These are phyloP conservation scores for Ecdyonurus torrentis DNA, from an alignment of 2,888 invertebrate species.

Conservation along the genomic window DNA sequence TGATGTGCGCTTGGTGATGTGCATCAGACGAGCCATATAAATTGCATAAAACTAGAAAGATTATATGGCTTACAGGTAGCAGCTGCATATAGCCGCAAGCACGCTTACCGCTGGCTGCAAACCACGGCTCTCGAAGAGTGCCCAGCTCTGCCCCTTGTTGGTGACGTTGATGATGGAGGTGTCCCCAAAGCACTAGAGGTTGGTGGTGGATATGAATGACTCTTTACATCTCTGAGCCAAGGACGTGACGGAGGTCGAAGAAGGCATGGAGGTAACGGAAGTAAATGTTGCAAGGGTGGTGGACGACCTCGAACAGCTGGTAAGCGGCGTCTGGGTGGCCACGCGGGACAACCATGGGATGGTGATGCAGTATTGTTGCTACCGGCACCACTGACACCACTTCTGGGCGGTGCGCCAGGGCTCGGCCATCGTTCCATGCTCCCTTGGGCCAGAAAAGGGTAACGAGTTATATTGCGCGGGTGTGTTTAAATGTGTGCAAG, in stretches of 20 bases:
- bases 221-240: conserved; percentile 11
- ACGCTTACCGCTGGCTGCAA: conserved; percentile 3
- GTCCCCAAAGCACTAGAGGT: conserved; percentile 1
- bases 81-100: background rate
- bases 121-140: background rate
- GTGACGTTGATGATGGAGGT: background rate
- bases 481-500: too few relatives aligned
- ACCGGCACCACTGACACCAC: background rate
- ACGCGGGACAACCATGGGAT: background rate
- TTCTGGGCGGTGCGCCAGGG: background rate
- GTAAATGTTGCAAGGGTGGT: background rate
- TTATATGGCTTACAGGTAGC: background rate
- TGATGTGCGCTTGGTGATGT: background rate
- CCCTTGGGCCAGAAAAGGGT: too few relatives aligned
- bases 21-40: background rate
- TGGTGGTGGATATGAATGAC: conserved; percentile 12
- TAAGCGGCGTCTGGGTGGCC: conserved; percentile 7
- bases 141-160: conserved; percentile 1
- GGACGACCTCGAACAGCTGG: conserved; percentile 4
- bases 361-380: background rate
- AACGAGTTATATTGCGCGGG: too few relatives aligned
- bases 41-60: background rate
- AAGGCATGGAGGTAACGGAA: background rate
- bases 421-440: conserved; percentile 7
- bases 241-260: conserved; percentile 3